Conservation (phyloP, 2,797 vertebrate species). For the Melanotaenia maccullochi region DNA sequence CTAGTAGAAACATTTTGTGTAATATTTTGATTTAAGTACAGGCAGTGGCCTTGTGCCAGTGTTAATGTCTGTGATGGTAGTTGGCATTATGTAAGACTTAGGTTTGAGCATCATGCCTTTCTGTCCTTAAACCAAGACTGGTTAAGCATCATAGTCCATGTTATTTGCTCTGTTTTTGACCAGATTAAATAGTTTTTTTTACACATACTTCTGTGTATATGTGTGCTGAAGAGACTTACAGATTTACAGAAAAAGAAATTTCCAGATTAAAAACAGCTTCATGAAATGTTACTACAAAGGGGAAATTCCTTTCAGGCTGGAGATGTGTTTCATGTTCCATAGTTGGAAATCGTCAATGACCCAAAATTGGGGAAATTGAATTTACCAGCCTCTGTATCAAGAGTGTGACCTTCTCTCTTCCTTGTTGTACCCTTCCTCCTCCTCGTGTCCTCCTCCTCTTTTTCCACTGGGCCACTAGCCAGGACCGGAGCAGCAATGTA, state of each 20-base stretch:
- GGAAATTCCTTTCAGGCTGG: conserved; percentile 19
- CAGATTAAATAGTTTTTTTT: neutral
- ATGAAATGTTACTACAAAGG: conserved; percentile 6
- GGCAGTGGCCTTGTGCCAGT: neutral
- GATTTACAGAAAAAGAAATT: neutral
- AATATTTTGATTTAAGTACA: conserved; percentile 24
- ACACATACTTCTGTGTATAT: conserved; percentile 1
- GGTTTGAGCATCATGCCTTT: conserved; percentile 16
- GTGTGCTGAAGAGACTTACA: neutral
- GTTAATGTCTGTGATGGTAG: conserved; percentile 12
- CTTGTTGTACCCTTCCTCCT: conserved; percentile 62
- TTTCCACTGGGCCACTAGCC: conserved; percentile 70
- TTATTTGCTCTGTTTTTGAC: neutral
- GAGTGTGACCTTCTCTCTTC: conserved; percentile 67
- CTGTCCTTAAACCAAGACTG: conserved; percentile 15
- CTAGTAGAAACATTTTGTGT: neutral
- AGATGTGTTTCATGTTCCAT: conserved; percentile 26
- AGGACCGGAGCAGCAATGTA: conserved; percentile 64
- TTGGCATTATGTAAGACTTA: conserved; percentile 25
- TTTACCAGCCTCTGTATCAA: conserved; percentile 44
- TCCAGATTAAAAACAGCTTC: neutral
- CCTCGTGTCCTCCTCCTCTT: conserved; percentile 65
- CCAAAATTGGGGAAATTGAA: conserved; percentile 31
- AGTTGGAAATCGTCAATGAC: conserved; percentile 29
- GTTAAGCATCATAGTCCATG: neutral